phyloP scores from a whole-genome alignment of 2,888 invertebrate species.

The Neoscelio sp. region DNA sequence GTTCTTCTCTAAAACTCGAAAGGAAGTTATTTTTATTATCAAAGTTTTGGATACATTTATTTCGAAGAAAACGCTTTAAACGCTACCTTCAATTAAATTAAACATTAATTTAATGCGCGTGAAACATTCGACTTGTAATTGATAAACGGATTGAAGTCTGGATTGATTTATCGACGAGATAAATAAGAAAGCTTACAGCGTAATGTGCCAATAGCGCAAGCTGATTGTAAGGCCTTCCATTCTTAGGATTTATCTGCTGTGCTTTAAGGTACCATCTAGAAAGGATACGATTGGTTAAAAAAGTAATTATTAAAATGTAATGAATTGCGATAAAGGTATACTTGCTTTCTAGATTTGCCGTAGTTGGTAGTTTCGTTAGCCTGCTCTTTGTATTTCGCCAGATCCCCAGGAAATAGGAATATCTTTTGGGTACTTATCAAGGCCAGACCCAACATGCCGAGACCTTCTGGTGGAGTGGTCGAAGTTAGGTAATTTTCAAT shows the following conservation, averaged over 20 bases:
- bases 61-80: no score
- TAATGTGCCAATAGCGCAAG: conserved; percentile 94
- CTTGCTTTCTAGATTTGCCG: conserved; percentile 89
- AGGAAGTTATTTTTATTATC: neutral
- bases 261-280: conserved; percentile 95
- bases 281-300: conserved; percentile 29
- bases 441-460: conserved; percentile 89
- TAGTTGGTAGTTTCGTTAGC: conserved; percentile 92
- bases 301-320: conserved; percentile 19
- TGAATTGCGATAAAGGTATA: no score
- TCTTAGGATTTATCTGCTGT: conserved; percentile 96
- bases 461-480: conserved; percentile 85
- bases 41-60: neutral
- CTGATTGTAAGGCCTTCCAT: conserved; percentile 97
- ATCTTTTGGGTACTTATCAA: conserved; percentile 94
- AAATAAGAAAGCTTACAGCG: conserved; percentile 85
- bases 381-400: conserved; percentile 95
- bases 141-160: no score
- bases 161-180: neutral
- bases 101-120: neutral
- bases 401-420: conserved; percentile 95
- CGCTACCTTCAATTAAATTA: no score
- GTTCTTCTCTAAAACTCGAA: conserved; percentile 90
- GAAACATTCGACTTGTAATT: neutral
- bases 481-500: conserved; percentile 85